These are phyloP conservation scores for Nettapus auritus DNA, from an alignment of 2,113 vertebrate species.

Conservation along the genomic window DNA sequence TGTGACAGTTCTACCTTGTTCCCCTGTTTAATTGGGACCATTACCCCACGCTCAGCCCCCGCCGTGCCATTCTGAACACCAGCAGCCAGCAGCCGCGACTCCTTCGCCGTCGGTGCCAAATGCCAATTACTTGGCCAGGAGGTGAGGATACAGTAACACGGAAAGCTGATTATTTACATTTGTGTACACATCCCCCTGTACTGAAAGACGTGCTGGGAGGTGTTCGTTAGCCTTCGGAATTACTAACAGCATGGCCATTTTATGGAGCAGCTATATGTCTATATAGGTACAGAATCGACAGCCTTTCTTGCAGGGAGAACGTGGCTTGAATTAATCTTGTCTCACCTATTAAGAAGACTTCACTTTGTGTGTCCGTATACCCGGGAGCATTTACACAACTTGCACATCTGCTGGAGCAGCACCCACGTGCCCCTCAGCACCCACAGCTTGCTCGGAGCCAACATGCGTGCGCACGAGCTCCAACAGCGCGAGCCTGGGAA, in stretches of 20 bases:
- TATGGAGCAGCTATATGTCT: background rate
- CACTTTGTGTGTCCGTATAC: background rate
- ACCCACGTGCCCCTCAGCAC: rapidly evolving
- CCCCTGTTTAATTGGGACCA: conserved; percentile 11
- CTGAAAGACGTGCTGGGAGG: background rate
- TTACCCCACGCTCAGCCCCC: background rate
- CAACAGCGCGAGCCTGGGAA: rapidly evolving
- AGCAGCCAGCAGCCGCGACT: conserved; percentile 52
- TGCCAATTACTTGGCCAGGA: background rate
- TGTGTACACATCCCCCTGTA: background rate
- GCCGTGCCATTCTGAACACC: background rate
- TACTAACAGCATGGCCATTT: background rate
- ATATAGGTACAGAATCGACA: background rate
- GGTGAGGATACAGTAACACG: background rate
- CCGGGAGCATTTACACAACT: background rate
- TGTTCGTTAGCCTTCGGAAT: background rate
- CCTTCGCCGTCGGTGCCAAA: background rate
- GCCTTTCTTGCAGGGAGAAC: background rate
- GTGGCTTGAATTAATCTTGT: background rate
- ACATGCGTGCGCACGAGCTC: background rate
- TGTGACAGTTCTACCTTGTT: background rate
- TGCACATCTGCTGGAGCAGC: rapidly evolving
- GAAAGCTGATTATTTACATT: background rate
- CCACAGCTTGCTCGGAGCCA: background rate
- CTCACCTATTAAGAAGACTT: background rate